Base-by-base conservation (phyloP, 2,113 vertebrate genomes). In the Tychaedon coryphoeus region DNA sequence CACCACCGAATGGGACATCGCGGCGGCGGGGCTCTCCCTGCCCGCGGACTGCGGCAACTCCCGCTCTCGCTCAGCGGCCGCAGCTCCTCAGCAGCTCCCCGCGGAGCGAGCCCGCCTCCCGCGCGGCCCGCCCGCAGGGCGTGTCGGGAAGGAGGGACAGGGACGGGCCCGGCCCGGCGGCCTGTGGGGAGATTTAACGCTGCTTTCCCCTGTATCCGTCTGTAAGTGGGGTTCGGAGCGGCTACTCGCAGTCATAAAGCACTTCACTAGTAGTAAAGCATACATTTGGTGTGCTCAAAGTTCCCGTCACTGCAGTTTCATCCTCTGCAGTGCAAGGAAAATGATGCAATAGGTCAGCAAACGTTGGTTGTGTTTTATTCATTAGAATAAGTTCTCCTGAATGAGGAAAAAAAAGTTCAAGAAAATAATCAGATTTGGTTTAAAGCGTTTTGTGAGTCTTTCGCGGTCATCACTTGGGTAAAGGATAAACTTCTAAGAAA, bases 1-100 rank as follows among this genome's bases (percentile, higher is more conserved):
- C 79, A 98, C 98, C 96, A 99, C 98, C 17, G 98, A 98, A 76
- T 98, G 98, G 79, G 98, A 91, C 99, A 99, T 99, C n/a, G 40
- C 62, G 64, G 26, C 51, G 47, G 34, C 1, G 20, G 23, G 67
- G 31, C 50, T 19, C 62, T 93, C 75, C 56, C 19, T 65, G 18
- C 74, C 73, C 45, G 5, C 19, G 6, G 26, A 10, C 23, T 19
- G 8, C 67, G 1, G 12, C 51, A 2, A 3, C 71, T 50, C 14
- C 65, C 2, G 20, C 64, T 50, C 47, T 67, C 28, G 7, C 12
- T 3, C 25, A 1, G 22, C 34, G 10, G 4, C 29, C 15, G 45
- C 62, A 26, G 1, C 33, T 61, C 82, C 34, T 6, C 9, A 28
- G 9, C 48, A 16, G 6, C 25, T 28, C 50, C 48, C 8, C 61